Conservation (phyloP, 2,113 vertebrate genomes). For the Colinus virginianus region DNA sequence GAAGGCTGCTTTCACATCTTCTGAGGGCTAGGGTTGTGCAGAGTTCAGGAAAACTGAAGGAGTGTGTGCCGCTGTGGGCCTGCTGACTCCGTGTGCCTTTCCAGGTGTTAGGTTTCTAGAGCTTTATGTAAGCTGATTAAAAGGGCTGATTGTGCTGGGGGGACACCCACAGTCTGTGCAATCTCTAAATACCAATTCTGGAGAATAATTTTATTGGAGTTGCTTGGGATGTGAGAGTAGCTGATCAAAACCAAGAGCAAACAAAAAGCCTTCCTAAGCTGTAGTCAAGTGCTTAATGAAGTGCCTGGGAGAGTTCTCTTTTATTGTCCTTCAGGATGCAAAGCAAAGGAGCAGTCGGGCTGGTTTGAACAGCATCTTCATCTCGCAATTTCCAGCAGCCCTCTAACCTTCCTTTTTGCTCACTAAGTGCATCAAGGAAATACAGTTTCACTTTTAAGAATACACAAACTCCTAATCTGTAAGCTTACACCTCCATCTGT, state of each 20-base stretch:
- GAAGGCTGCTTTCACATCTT: background rate
- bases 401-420: background rate
- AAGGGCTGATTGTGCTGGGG: background rate
- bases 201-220: background rate
- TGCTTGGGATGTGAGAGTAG: background rate
- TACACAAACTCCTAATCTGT: background rate
- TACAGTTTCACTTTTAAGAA: background rate
- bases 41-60: no score
- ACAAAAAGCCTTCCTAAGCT: background rate
- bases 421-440: background rate
- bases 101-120: background rate
- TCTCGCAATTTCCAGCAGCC: background rate
- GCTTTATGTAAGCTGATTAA: background rate
- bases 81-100: background rate
- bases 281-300: background rate
- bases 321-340: background rate
- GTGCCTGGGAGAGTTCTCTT: background rate
- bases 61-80: no score
- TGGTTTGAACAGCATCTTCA: background rate
- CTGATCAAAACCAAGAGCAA: background rate
- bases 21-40: background rate
- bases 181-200: background rate
- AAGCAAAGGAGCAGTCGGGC: background rate
- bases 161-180: background rate
- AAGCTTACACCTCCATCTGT: background rate